Conservation (phyloP, 1,140 invertebrate species). For the Phymorhynchus buccinoides region DNA sequence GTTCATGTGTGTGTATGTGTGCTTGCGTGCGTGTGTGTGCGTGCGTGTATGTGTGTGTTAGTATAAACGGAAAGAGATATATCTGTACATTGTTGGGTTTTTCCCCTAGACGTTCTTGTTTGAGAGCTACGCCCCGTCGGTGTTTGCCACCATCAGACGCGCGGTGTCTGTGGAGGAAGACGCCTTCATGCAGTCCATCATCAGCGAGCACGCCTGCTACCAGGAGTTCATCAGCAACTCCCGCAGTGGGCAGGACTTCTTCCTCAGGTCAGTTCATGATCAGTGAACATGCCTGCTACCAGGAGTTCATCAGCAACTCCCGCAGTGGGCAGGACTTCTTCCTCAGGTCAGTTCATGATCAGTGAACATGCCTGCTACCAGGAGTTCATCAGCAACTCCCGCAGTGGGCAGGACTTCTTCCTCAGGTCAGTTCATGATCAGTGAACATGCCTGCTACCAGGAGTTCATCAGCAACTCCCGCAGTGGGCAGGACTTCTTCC, state of each 20-base stretch:
- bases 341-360: slow-evolving; percentile 56
- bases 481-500: slow-evolving; percentile 61
- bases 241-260: slow-evolving; percentile 61
- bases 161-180: slow-evolving; percentile 51
- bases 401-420: slow-evolving; percentile 62
- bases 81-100: not conserved
- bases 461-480: slow-evolving; percentile 62
- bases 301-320: slow-evolving; percentile 62
- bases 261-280: slow-evolving; percentile 56
- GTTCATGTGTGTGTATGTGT: too few species aligned
- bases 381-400: slow-evolving; percentile 62
- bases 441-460: slow-evolving; percentile 46
- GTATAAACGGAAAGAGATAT: not conserved
- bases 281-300: slow-evolving; percentile 43
- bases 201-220: slow-evolving; percentile 45
- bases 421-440: slow-evolving; percentile 56
- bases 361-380: slow-evolving; percentile 46
- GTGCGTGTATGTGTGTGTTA: not conserved
- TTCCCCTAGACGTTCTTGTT: slow-evolving; percentile 54
- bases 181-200: slow-evolving; percentile 48
- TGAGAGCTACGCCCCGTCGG: slow-evolving; percentile 53
- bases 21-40: slow-evolving; percentile 17
- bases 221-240: slow-evolving; percentile 63
- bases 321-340: slow-evolving; percentile 62
- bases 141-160: slow-evolving; percentile 55